Evolutionary conservation across 2,888 invertebrate species (phyloP), one percentile per base, ranked within the genome.

Genomic region (Diarsia dahlii): DNA sequence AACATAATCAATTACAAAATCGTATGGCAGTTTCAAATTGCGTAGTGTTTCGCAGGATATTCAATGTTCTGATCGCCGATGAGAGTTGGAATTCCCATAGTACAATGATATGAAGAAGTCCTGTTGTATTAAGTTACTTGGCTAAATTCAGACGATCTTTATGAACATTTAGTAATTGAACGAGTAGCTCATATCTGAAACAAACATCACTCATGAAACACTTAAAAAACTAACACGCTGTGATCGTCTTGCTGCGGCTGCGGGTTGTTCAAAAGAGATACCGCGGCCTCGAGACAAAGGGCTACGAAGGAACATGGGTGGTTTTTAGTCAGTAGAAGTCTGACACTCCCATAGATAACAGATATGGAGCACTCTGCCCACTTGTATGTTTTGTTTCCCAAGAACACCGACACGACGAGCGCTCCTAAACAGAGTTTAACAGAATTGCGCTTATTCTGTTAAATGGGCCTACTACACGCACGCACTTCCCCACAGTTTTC

Each of bases 131-230:
- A 15, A 15, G 23, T 23, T 15, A 8, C 58, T 1, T 60, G 15
- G 1, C 3, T 34, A 0, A 10, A 1, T 18, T 20, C 60, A 60
- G 20, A 60, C 0, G 2, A 9, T 18, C 0, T 34, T 18, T 18
- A 65, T 0, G 12, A 73, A 28, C 3, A 39, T 34, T 34, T 34
- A 34, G 3, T 34, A 34, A 34, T 34, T 34, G 34, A 34, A 34
- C 34, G 34, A 34, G 34, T 34, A 3, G 2, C 3, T 34, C 34
- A 2, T 3, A 34, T 34, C 79, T 80, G 68, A 60, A 79, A 60
- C 34, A 60, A 34, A 60, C 34, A 60, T 10, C 28, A 15, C 1
- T 10, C 10, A 60, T 34, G 20, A 60, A 5, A 34, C 2, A 60
- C 1, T 50, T 15, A 20, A 8, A 18, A 54, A 58, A 58, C 12